phyloP scores from a whole-genome alignment of 2,888 invertebrate species.

The Acrobasis consociella region DNA sequence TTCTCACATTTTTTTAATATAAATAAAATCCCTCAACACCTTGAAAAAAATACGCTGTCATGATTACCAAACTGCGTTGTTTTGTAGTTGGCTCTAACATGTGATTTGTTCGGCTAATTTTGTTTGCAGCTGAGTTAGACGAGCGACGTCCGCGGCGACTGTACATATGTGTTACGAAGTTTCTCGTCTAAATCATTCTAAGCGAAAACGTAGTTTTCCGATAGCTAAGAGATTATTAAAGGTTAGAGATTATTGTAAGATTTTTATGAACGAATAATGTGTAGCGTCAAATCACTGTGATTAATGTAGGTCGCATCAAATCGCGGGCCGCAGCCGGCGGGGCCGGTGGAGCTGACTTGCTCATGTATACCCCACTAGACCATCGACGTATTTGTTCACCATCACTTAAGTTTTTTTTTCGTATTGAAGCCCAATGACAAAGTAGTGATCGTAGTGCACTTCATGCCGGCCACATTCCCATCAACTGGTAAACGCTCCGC shows the following conservation, averaged over 20 bases:
- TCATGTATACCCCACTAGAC: neutral
- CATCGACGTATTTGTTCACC: too few relatives aligned
- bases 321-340: slow-evolving; percentile 5
- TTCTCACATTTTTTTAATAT: too few relatives aligned
- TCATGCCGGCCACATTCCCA: too few relatives aligned
- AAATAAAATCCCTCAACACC: too few relatives aligned
- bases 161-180: slow-evolving; percentile 38
- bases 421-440: too few relatives aligned
- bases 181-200: slow-evolving; percentile 39
- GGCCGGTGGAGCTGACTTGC: neutral
- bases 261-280: slow-evolving; percentile 51
- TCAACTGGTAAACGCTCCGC: too few relatives aligned
- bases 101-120: neutral
- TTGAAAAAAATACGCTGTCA: too few relatives aligned
- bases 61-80: too few relatives aligned
- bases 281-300: slow-evolving; percentile 48
- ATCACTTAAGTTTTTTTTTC: too few relatives aligned
- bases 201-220: slow-evolving; percentile 60
- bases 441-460: too few relatives aligned
- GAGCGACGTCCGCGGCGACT: slow-evolving; percentile 28
- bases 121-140: slow-evolving; percentile 2
- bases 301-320: slow-evolving; percentile 35
- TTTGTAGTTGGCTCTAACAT: too few relatives aligned
- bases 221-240: slow-evolving; percentile 43
- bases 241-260: slow-evolving; percentile 41